Evolutionary conservation across 2,888 invertebrate genomes (phyloP), one percentile per base, ranked within the genome.

Genomic region (Eupithecia subumbrata): DNA sequence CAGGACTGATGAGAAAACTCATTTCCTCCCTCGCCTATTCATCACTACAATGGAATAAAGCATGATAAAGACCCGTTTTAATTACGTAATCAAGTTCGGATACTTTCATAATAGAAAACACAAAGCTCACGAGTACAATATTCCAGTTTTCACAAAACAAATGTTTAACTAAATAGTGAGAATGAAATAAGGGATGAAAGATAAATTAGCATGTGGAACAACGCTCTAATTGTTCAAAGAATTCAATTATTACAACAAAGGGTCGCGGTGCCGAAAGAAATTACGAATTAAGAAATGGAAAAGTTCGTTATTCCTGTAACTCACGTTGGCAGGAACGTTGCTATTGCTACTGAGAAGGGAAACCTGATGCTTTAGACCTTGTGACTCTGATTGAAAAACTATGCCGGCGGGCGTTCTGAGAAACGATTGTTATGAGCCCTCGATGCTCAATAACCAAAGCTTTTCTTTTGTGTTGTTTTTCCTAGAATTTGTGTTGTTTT

Each of bases 191-290:
- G 73, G 70, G 72, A 66, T 78, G 60, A 73, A 76, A 78, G 76
- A 74, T 72, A 60, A 60, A 60, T 78, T 71, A 45, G 48, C 73
- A 76, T 76, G 72, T 76, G 72, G 71, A 75, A 72, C 34, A 64
- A 71, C 67, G 69, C n/a, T n/a, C 66, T 78, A 78, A 78, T 81
- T 81, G 76, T 76, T 75, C 72, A 77, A 80, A 75, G 75, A 79
- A 81, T 80, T 79, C 75, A 79, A 80, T 81, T 79, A 79, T 70
- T 73, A 71, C 43, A 73, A 79, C 78, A 79, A 79, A 80, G 77
- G 77, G 67, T 52, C 40, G 73, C 67, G 79, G 74, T 63, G 48
- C 43, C 45, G 69, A 40, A 67, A 68, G n/a, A 40, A 72, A 75
- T 69, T 37, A 60, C 0, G 40, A 67, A 67, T 66, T 56, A 30